Percentiles rank a stretch among this genome's conserved stretches.
Conservation (phyloP, 2,797 vertebrate species). For the Lagodon rhomboides region DNA sequence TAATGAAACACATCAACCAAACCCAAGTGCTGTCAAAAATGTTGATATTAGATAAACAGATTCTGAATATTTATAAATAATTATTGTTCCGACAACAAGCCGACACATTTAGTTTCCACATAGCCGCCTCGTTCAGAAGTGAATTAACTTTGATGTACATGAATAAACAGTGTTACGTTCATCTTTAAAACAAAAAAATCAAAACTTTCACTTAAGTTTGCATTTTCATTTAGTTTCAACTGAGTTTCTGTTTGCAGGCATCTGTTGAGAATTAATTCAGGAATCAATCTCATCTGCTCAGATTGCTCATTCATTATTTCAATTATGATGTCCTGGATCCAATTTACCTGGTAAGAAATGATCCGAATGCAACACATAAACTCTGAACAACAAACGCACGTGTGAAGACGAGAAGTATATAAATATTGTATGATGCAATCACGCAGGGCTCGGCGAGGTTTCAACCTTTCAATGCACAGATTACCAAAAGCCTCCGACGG, state of each 20-base stretch:
- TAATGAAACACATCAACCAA: too few species aligned
- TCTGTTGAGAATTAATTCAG: neutral
- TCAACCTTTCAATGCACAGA: conserved; percentile 75
- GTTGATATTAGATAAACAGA: too few species aligned
- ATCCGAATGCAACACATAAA: conserved; percentile 1
- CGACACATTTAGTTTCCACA: too few species aligned
- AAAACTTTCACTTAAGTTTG: neutral
- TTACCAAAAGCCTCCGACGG: conserved; percentile 68
- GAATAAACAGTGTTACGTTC: too few species aligned
- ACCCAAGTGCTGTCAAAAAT: too few species aligned
- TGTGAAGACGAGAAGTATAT: conserved; percentile 16
- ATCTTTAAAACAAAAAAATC: too few species aligned
- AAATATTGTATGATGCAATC: conserved; percentile 38
- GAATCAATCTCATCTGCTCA: neutral
- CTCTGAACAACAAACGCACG: conserved; percentile 4
- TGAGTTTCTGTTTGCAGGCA: neutral
- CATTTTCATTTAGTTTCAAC: neutral
- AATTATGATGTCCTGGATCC: neutral
- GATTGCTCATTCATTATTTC: conserved; percentile 2
- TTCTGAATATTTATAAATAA: too few species aligned
- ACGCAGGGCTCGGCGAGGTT: conserved; percentile 39
- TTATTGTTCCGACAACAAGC: too few species aligned
- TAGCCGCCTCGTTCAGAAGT: too few species aligned
- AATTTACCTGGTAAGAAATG: neutral
- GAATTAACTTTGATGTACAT: too few species aligned